Percentiles rank a stretch among this genome's conserved stretches.
Conservation (phyloP, 2,113 vertebrate genomes). For the Aix galericulata region DNA sequence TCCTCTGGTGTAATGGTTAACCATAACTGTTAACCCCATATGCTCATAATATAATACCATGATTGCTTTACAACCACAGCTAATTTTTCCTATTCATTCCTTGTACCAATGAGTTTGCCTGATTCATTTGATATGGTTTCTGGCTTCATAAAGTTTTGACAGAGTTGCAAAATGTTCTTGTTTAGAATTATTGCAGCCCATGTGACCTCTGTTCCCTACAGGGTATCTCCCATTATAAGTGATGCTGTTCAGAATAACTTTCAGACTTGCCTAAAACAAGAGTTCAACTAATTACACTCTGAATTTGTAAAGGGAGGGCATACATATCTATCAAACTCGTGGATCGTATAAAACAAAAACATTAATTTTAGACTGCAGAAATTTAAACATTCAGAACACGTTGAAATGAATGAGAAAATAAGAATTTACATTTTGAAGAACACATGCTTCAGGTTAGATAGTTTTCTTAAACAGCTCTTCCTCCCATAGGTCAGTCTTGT, state of each 20-base stretch:
- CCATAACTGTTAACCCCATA: neutral
- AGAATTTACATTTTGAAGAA: neutral
- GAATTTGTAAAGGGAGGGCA: neutral
- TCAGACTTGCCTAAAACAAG: neutral
- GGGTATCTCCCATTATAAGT: neutral
- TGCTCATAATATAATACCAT: neutral
- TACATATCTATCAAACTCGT: neutral
- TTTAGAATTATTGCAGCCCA: neutral
- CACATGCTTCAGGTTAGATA: neutral
- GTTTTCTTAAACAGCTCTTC: neutral
- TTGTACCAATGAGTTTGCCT: neutral
- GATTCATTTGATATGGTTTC: neutral
- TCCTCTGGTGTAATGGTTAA: constrained; percentile 28
- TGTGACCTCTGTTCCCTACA: neutral
- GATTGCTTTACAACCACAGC: neutral
- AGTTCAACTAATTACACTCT: neutral
- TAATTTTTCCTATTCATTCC: neutral
- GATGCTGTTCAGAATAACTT: neutral
- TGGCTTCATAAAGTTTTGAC: constrained; percentile 2
- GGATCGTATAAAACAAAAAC: neutral
- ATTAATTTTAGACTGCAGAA: neutral
- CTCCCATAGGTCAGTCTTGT: neutral
- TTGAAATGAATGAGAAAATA: neutral
- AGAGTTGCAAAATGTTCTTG: neutral
- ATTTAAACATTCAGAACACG: neutral